Evolutionary conservation across 2,888 invertebrate species (phyloP), one percentile per base, ranked within the genome.

Genomic region (Epistrophe grossulariae): DNA sequence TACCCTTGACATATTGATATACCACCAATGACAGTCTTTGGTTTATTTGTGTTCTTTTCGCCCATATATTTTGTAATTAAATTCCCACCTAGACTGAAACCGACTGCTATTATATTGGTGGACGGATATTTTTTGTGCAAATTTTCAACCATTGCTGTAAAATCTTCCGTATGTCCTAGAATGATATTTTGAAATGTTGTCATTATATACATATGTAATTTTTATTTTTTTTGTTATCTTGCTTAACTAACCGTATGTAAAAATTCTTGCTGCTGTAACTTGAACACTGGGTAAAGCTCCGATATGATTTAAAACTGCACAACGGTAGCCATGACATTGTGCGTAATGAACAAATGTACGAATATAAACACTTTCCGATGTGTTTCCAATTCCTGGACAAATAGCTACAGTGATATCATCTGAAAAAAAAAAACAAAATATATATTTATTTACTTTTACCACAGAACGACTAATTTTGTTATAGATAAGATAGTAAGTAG

Each of bases 1-100:
- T 98, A 99, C 90, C 98, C 98, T 93, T 98, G 98, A 92, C 98
- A 98, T 91, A 98, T 96, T 43, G 98, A 98, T 90, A 99, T 96
- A 38, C 96, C 98, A 71, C 97, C 98, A 90, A 98, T 96, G 79
- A 98, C 96, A 91, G 95, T 96, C 17, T 93, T 89, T 1, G 96
- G 94, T 89, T 95, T 94, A 88, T 94, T 94, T 88, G 94, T 93
- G 19, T 95, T 94, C 48, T 92, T 92, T 93, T 98, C 98, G 48
- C 98, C 98, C 92, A 98, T 94, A 92, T 98, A 99, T 93, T 98
- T 98, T n/a, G 98, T 96, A 57, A 98, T 95, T 88, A 98, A 94
- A 93, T 99, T 99, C 31, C 97, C 99, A 59, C 99, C 99, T 92
- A 99, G 95, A 93, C 98, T 98, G 93, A 98, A 99, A 71, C 99